Conservation (phyloP, 2,113 vertebrate genomes). For the Elanus axillaris region DNA sequence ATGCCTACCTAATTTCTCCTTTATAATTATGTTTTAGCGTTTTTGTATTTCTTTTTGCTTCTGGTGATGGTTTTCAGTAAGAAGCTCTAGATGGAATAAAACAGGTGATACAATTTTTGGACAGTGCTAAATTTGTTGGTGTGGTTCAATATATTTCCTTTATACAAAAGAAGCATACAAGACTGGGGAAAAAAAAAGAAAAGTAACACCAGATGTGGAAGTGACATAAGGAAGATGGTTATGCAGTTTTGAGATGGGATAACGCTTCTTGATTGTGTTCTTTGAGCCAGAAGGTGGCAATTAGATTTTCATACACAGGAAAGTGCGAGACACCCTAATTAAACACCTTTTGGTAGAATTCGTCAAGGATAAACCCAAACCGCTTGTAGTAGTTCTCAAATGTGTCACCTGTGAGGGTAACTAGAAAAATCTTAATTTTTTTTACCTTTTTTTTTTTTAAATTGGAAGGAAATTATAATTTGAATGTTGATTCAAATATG, state of each 20-base stretch:
- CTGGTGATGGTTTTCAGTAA: background rate
- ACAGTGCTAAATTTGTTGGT: background rate
- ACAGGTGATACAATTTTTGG: background rate
- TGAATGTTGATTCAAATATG: background rate
- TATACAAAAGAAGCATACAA: background rate
- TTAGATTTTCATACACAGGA: conserved; percentile 65
- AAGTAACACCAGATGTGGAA: conserved; percentile 8
- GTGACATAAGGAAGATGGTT: background rate
- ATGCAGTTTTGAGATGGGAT: conserved; percentile 25
- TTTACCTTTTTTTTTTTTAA: background rate
- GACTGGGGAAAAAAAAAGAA: background rate
- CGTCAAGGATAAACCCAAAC: conserved; percentile 24
- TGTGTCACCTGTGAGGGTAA: conserved; percentile 29
- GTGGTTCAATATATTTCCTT: background rate
- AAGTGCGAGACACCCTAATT: conserved; percentile 78
- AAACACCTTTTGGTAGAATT: conserved; percentile 78
- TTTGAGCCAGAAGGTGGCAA: conserved; percentile 72
- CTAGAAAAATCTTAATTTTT: background rate
- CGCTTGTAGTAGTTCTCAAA: conserved; percentile 46
- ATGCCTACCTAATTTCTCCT: background rate
- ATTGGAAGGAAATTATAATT: conserved; percentile 7
- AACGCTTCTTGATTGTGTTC: conserved; percentile 61
- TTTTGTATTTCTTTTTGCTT: background rate
- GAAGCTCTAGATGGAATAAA: background rate
- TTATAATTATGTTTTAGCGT: background rate